phyloP scores from a whole-genome alignment of 1,140 invertebrate species.

The Pogonomyrmex californicus region DNA sequence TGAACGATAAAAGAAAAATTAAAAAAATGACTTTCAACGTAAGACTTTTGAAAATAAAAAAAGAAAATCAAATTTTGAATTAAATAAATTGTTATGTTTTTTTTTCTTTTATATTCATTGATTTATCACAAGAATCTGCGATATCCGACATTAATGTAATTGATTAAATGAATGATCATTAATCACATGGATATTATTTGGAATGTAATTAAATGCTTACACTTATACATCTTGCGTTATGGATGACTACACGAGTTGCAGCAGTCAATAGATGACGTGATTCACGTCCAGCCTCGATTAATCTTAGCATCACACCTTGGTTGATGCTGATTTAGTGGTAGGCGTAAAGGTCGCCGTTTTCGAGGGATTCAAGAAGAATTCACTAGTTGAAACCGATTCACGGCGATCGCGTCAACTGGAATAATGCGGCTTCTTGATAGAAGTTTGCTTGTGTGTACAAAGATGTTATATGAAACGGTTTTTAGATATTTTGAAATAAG shows the following conservation, averaged over 20 bases:
- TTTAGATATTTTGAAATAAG: neutral
- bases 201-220: slow-evolving; percentile 65
- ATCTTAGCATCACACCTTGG: slow-evolving; percentile 62
- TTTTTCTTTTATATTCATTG: neutral
- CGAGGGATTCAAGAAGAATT: neutral
- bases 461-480: neutral
- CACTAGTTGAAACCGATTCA: slow-evolving; percentile 36
- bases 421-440: neutral
- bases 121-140: neutral
- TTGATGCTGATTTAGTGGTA: slow-evolving; percentile 5
- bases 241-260: neutral
- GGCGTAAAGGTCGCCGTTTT: slow-evolving; percentile 13
- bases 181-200: neutral
- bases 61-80: neutral
- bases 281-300: slow-evolving; percentile 47
- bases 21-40: neutral
- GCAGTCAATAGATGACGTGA: slow-evolving; percentile 25
- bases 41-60: neutral
- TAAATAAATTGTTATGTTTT: neutral
- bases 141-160: neutral
- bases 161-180: neutral
- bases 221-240: slow-evolving; percentile 63
- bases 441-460: slow-evolving; percentile 7
- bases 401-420: slow-evolving; percentile 13
- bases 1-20: neutral